Percentiles rank a stretch among this genome's conserved stretches.
These are phyloP conservation scores for Diarsia mendica DNA, from an alignment of 2,888 invertebrate genomes.

Conservation along the genomic window DNA sequence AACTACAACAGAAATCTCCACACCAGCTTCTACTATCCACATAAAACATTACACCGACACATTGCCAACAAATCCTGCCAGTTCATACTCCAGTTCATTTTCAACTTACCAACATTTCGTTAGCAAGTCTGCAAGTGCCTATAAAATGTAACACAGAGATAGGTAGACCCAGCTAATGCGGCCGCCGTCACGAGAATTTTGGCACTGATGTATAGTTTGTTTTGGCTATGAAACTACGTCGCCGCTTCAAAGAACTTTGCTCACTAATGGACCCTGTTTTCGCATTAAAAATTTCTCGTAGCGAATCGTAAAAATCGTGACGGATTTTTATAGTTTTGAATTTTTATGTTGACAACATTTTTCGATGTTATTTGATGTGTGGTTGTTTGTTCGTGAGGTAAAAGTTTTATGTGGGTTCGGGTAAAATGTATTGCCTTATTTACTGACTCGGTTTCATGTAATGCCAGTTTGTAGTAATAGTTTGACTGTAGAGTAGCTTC, in stretches of 20 bases:
- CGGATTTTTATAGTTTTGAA: constrained; percentile 68
- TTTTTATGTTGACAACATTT: constrained; percentile 65
- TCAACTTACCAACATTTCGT: constrained; percentile 44
- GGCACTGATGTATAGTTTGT: constrained; percentile 90
- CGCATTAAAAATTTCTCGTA: constrained; percentile 74
- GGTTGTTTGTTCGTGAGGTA: constrained; percentile 28
- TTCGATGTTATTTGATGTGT: constrained; percentile 41
- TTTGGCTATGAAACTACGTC: constrained; percentile 85
- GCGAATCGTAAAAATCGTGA: constrained; percentile 69
- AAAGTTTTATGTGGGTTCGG: constrained; percentile 21
- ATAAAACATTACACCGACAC: background rate
- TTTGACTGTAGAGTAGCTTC: background rate
- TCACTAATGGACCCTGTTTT: constrained; percentile 84
- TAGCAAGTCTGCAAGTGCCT: constrained; percentile 47
- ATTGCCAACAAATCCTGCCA: constrained; percentile 3
- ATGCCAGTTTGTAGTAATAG: background rate
- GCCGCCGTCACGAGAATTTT: constrained; percentile 75
- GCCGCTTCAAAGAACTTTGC: constrained; percentile 66
- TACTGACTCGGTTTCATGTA: background rate
- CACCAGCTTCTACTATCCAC: background rate
- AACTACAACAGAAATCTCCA: background rate
- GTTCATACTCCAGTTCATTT: constrained; percentile 34
- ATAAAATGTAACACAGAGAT: constrained; percentile 55
- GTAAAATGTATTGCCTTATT: constrained; percentile 29
- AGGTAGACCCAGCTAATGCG: constrained; percentile 65